Evolutionary conservation across 64 coral and sea anemone species (phyloP).

Genomic region (Stylophora pistillata): DNA sequence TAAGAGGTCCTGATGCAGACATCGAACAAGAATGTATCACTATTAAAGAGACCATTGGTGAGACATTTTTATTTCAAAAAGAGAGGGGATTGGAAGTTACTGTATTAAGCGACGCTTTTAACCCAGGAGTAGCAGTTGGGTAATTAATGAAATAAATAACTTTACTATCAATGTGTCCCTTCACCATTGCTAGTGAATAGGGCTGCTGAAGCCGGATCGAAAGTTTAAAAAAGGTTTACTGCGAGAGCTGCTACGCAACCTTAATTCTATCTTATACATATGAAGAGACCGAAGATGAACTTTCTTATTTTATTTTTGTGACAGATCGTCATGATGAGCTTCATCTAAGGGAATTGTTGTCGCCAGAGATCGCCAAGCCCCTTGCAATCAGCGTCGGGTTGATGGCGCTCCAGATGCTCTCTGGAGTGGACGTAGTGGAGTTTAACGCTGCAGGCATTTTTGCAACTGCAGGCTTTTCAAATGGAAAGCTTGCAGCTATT

Average conservation of each 20-base stretch:
- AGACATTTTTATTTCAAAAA: too few relatives aligned
- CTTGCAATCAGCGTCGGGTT: conserved; percentile 74
- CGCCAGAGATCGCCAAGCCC: conserved; percentile 65
- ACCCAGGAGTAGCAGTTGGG: too few relatives aligned
- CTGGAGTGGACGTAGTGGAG: conserved; percentile 72
- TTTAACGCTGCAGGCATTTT: conserved; percentile 82
- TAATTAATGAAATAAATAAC: too few relatives aligned
- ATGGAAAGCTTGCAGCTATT: conserved; percentile 69
- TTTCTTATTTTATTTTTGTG: conserved; percentile 24
- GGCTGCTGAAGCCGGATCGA: too few relatives aligned
- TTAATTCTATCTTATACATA: neutral
- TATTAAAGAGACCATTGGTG: conserved; percentile 54
- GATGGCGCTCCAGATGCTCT: conserved; percentile 77
- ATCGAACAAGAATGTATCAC: conserved; percentile 65
- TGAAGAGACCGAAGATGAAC: neutral
- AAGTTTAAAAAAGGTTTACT: neutral
- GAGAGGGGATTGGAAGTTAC: too few relatives aligned
- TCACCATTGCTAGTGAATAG: too few relatives aligned
- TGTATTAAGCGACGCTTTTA: too few relatives aligned
- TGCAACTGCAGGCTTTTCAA: conserved; percentile 64
- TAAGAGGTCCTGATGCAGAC: conserved; percentile 65
- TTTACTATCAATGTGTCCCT: too few relatives aligned
- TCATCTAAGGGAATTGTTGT: conserved; percentile 50
- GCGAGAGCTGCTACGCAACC: too few relatives aligned
- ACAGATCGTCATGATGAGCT: conserved; percentile 47